Evolutionary conservation across 2,797 vertebrate species (phyloP), one percentile per base, ranked within the genome.

Genomic region (Alcedo quadribrachys): DNA sequence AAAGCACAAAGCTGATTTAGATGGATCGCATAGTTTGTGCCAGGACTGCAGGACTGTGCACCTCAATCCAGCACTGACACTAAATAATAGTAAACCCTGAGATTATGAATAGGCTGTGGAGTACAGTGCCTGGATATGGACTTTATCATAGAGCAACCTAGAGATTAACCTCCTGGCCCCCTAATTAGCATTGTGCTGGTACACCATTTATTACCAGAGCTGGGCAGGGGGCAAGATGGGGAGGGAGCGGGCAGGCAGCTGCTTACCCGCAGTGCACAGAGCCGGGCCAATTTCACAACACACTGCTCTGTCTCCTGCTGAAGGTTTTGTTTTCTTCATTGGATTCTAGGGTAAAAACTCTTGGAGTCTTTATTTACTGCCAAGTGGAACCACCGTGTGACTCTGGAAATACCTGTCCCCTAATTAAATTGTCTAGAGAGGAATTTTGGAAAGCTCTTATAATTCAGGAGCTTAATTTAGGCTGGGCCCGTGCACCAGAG

Each of bases 381-480:
- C 78, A 83, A 78, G 27, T 63, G 57, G 93, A 91, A 91, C 21
- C 86, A 24, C 81, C 0, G 45, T 68, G 89, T 94, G 89, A 90
- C 88, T 84, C 55, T 42, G 53, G 81, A 95, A 95, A 96, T 93
- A 94, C 93, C 87, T 77, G 87, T 89, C 63, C 81, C 87, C 79
- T 90, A 95, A 95, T 96, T 95, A 94, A 96, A 94, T 88, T 88
- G 74, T 91, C 91, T 57, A 57, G 87, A 88, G 79, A 93, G 92
- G 89, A 81, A 58, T 81, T 96, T 90, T 94, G 92, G 87, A 93
- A 91, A 90, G 83, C 1, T 2, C 81, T 90, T 58, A 80, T 89
- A 90, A 93, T 90, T 96, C 92, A 81, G 93, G 85, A 95, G 91
- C 82, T 95, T 95, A 96, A 87, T 90, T 96, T 87, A 91, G 92